phyloP scores from a whole-genome alignment of 2,797 vertebrate genomes.

The Percopsis omiscomaycus region DNA sequence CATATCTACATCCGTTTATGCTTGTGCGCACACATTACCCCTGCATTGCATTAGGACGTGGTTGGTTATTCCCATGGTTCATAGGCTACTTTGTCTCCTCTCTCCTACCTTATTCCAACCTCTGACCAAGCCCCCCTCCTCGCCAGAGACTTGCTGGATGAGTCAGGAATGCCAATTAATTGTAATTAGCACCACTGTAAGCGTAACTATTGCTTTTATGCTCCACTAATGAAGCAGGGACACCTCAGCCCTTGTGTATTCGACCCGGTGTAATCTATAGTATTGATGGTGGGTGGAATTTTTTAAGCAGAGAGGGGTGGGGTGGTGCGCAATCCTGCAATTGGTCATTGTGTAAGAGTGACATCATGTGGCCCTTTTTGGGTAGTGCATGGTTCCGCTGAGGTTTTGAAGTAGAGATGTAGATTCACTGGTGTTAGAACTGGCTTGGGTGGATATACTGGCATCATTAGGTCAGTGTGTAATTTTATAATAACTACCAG shows the following conservation, averaged over 20 bases:
- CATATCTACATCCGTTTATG: background rate
- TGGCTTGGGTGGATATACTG: too few relatives aligned
- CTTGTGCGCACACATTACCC: background rate
- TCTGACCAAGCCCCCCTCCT: slow-evolving; percentile 46
- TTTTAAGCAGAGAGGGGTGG: slow-evolving; percentile 1
- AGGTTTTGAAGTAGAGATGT: background rate
- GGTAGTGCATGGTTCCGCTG: slow-evolving; percentile 23
- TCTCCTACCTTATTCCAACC: slow-evolving; percentile 22
- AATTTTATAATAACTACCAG: too few relatives aligned
- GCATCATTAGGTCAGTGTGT: too few relatives aligned
- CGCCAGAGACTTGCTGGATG: slow-evolving; percentile 30
- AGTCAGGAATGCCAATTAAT: slow-evolving; percentile 63
- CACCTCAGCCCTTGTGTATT: slow-evolving; percentile 52
- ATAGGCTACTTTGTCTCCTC: slow-evolving; percentile 24
- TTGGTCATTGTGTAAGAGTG: slow-evolving; percentile 52
- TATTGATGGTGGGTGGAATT: slow-evolving; percentile 43
- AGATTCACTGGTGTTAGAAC: background rate
- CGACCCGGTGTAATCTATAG: slow-evolving; percentile 62
- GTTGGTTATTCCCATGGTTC: slow-evolving; percentile 24
- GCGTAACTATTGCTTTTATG: slow-evolving; percentile 60
- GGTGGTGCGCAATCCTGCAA: background rate
- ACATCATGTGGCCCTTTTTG: slow-evolving; percentile 62
- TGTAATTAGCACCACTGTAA: slow-evolving; percentile 68
- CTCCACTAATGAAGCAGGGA: slow-evolving; percentile 67
- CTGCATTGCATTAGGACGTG: slow-evolving; percentile 5